These are phyloP conservation scores for Syritta pipiens DNA, from an alignment of 2,888 invertebrate species.

Conservation along the genomic window DNA sequence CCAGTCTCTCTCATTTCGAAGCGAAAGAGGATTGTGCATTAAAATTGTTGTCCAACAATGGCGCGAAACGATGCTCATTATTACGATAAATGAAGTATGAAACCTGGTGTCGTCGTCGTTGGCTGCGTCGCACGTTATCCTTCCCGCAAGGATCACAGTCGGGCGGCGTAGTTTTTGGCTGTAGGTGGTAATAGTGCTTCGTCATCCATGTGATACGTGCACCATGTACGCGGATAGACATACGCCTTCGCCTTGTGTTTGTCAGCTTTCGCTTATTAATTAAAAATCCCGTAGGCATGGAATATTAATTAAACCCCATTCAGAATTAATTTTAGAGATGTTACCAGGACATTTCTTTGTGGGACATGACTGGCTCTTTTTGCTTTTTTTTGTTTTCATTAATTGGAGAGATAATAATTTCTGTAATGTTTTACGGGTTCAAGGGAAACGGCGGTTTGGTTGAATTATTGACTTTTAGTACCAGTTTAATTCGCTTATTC, in stretches of 20 bases:
- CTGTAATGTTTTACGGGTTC: no score
- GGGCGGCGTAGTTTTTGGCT: background rate
- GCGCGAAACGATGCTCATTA: slow-evolving; percentile 40
- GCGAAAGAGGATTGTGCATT: background rate
- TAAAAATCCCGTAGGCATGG: slow-evolving; percentile 36
- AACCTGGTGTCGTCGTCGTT: slow-evolving; percentile 3
- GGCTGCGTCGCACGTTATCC: background rate
- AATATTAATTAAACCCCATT: slow-evolving; percentile 51
- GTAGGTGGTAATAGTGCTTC: slow-evolving; percentile 15
- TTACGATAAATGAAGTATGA: slow-evolving; percentile 38
- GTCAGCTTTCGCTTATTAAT: slow-evolving; percentile 28
- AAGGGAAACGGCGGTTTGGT: no score
- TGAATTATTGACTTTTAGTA: no score
- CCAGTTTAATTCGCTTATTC: no score
- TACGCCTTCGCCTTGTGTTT: background rate
- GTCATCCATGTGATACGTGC: background rate
- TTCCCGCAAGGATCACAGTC: no score
- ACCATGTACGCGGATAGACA: background rate
- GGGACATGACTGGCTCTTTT: background rate
- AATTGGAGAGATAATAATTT: no score
- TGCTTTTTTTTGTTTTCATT: background rate
- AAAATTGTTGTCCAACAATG: slow-evolving; percentile 27
- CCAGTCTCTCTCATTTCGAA: background rate
- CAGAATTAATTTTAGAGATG: slow-evolving; percentile 39
- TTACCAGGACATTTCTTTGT: slow-evolving; percentile 4